Evolutionary conservation across 2,113 vertebrate genomes (phyloP).

Genomic region (Mobula hypostoma): DNA sequence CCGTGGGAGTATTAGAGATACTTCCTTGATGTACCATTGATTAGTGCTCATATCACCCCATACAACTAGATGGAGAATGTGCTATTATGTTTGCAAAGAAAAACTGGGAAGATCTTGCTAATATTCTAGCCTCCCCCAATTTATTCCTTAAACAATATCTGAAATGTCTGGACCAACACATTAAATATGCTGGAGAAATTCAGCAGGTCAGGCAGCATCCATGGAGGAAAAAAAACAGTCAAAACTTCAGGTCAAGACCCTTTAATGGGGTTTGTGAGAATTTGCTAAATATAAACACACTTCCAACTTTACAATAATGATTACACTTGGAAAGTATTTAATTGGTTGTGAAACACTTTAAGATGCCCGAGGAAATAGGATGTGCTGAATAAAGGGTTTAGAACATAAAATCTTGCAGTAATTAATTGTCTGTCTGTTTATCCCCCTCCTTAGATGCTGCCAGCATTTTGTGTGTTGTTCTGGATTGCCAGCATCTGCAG

Average conservation of each 20-base stretch:
- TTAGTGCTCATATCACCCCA: background rate
- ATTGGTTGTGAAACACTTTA: background rate
- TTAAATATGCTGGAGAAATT: no score
- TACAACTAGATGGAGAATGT: background rate
- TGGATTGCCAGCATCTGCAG: no score
- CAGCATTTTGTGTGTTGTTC: no score
- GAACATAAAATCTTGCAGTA: no score
- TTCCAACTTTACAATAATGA: background rate
- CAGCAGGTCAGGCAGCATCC: no score
- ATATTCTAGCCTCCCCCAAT: background rate
- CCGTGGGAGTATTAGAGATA: background rate
- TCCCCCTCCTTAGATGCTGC: no score
- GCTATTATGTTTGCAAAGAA: background rate
- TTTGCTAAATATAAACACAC: background rate
- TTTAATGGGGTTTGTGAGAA: background rate
- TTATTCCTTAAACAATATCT: background rate
- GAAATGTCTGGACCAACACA: background rate
- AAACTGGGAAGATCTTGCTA: background rate
- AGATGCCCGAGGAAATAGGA: background rate
- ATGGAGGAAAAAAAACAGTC: no score
- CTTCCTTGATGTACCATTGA: background rate
- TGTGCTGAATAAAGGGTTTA: background rate
- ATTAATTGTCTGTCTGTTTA: no score
- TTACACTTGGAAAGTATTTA: background rate
- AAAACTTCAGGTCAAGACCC: no score